Evolutionary conservation across 2,113 vertebrate species (phyloP), one percentile per base, ranked within the genome.

Genomic region (Petroica traversi): DNA sequence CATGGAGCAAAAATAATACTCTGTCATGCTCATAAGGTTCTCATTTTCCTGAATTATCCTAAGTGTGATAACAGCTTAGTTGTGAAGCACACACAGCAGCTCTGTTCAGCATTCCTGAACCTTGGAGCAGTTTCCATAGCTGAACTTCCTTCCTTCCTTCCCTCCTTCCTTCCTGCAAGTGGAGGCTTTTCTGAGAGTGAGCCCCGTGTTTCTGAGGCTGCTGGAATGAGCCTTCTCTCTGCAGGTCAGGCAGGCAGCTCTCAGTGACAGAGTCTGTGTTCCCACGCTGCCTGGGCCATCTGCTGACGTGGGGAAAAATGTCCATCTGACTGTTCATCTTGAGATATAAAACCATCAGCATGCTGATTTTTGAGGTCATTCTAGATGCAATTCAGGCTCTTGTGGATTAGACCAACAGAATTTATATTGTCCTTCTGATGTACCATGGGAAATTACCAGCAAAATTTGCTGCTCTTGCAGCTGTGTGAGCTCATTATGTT

Each of bases 31-130:
- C 93, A 82, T 94, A 79, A 68, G 62, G 91, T 95, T 95, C 46
- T 85, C 73, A 95, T 97, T 96, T 91, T 89, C 80, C 54, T 72
- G 84, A 85, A 68, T 96, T 95, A 84, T 64, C 45, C 6, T 1
- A 76, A 68, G 69, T 89, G 89, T 87, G 91, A 75, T 93, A 91
- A 87, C 69, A 52, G 61, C 66, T 87, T 45, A 24, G 49, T 61
- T 68, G 59, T 86, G 76, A 52, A 82, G 87, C 45, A 64, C 77
- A 81, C 73, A 57, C 57, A 85, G 79, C 58, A 92, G 69, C 84
- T 79, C 77, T 89, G 38, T 69, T 82, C 45, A 57, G 71, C 38
- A 15, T 69, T 89, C 84, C 25, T 0, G 0, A 73, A 54, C 46
- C 26, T 62, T 33, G n/a, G 77, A 89, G 83, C n/a, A 57, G 26